These are phyloP conservation scores for Alentia gelatinosa DNA, from an alignment of 2,888 invertebrate genomes.

Conservation along the genomic window DNA sequence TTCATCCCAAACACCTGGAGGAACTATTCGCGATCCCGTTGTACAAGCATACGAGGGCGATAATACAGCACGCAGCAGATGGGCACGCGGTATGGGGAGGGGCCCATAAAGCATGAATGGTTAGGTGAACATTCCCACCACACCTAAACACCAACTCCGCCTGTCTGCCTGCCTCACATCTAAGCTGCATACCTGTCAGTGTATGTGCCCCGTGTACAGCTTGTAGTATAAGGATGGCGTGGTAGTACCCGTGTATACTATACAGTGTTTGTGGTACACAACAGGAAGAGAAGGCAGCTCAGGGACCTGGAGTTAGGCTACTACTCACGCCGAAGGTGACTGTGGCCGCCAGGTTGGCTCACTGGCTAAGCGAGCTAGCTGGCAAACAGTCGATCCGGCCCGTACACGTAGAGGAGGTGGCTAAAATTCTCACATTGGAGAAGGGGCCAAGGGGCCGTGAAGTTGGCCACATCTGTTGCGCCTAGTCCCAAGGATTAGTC, in stretches of 20 bases:
- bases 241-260: neutral
- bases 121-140: no score
- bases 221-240: neutral
- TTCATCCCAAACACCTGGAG: no score
- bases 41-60: no score
- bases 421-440: no score
- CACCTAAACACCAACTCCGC: no score
- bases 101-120: no score
- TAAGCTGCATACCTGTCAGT: neutral
- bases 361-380: no score
- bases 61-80: no score
- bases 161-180: no score
- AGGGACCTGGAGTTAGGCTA: neutral
- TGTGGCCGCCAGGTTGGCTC: no score
- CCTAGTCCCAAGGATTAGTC: neutral
- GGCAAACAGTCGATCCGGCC: neutral
- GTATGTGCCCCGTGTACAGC: neutral
- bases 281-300: neutral
- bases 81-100: no score
- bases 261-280: neutral
- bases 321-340: neutral
- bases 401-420: neutral
- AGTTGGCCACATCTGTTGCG: neutral
- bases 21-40: no score
- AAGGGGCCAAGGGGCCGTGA: neutral